phyloP scores from a whole-genome alignment of 2,888 invertebrate species.

The Aphodius sticticus region DNA sequence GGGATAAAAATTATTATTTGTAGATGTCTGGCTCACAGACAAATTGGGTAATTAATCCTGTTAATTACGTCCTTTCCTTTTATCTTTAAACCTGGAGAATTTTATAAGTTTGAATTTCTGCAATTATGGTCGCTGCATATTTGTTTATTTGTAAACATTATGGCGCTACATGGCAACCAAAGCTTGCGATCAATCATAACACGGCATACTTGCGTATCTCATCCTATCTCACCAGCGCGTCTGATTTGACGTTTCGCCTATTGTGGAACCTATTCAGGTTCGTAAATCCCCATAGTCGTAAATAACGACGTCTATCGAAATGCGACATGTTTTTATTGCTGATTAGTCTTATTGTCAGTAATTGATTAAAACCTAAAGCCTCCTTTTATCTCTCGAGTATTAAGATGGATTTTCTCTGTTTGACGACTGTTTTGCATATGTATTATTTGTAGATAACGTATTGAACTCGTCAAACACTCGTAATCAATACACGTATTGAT shows the following conservation, averaged over 20 bases:
- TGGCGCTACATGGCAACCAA: no score
- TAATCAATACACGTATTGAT: no score
- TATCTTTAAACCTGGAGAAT: no score
- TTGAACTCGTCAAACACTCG: neutral
- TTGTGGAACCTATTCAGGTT: neutral
- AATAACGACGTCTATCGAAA: conserved; percentile 10
- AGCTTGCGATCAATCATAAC: no score
- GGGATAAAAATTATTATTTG: no score
- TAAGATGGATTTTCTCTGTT: conserved; percentile 4
- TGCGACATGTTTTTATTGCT: conserved; percentile 25
- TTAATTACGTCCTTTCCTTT: no score
- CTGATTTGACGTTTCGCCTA: conserved; percentile 5
- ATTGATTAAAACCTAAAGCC: conserved; percentile 10
- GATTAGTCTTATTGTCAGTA: conserved; percentile 19
- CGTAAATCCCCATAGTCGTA: conserved; percentile 9
- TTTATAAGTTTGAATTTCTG: no score
- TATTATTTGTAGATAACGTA: neutral
- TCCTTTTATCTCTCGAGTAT: neutral
- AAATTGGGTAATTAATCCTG: no score
- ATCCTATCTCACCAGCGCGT: neutral
- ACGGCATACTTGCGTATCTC: neutral
- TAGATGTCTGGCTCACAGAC: no score
- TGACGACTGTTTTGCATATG: neutral
- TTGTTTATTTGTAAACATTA: no score
- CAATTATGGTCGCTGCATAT: no score